These are phyloP conservation scores for Mesoclemmys tuberculata DNA, from an alignment of 2,113 vertebrate species.

Conservation along the genomic window DNA sequence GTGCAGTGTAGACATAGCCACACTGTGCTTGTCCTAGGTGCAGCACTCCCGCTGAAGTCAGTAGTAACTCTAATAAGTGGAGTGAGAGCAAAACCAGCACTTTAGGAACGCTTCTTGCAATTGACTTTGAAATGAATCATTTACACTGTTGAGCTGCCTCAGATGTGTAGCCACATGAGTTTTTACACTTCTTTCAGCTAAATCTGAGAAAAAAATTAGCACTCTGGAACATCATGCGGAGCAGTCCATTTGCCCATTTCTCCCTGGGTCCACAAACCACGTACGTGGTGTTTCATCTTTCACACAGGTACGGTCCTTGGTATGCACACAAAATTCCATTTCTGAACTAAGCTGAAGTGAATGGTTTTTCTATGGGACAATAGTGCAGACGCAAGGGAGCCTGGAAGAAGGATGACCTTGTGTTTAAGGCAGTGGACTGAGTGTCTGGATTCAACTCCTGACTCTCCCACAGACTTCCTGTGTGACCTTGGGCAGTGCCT, in stretches of 20 bases:
- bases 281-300: rapidly evolving
- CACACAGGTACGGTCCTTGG: rapidly evolving
- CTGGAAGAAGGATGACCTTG: neutral
- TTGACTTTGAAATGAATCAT: neutral
- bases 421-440: rapidly evolving
- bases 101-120: neutral
- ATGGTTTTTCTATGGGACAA: neutral
- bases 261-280: neutral
- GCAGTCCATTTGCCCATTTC: neutral
- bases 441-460: neutral
- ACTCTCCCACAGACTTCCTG: neutral
- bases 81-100: neutral
- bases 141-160: constrained; percentile 28
- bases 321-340: neutral
- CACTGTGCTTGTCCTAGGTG: neutral
- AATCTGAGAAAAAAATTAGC: neutral
- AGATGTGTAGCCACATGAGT: constrained; percentile 32
- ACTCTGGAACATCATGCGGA: neutral
- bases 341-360: neutral
- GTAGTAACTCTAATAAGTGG: rapidly evolving
- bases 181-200: constrained; percentile 29
- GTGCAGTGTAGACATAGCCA: neutral
- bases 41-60: neutral
- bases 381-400: neutral
- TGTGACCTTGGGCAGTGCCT: neutral